Conservation (phyloP, 2,888 invertebrate species). For the Timema podura region DNA sequence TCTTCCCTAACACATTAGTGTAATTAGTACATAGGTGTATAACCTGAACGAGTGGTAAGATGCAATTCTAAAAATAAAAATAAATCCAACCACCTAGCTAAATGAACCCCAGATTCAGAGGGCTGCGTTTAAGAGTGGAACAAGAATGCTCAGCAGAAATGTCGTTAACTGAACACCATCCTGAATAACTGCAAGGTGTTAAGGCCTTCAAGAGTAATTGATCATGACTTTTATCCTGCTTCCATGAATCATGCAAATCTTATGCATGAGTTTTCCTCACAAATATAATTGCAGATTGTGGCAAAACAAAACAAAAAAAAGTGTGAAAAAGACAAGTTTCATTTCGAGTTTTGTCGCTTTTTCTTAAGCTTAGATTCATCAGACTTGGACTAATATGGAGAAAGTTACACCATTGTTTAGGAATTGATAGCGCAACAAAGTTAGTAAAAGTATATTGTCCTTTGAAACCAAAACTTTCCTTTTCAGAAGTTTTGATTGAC, state of each 20-base stretch:
- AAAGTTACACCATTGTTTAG: constrained; percentile 9
- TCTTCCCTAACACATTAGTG: too few species aligned
- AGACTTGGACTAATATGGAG: background rate
- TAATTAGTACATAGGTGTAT: too few species aligned
- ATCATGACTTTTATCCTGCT: constrained; percentile 6
- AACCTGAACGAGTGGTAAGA: too few species aligned
- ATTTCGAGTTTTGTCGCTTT: background rate
- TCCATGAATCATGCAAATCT: background rate
- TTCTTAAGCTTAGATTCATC: background rate
- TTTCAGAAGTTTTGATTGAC: background rate
- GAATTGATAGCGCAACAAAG: background rate
- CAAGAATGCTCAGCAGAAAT: background rate
- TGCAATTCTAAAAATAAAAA: too few species aligned
- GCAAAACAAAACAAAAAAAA: background rate
- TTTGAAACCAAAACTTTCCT: background rate
- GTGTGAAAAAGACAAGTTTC: background rate
- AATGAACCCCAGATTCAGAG: too few species aligned
- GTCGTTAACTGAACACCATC: constrained; percentile 8
- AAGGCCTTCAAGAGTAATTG: background rate
- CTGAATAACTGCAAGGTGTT: background rate
- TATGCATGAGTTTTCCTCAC: background rate
- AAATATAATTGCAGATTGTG: background rate
- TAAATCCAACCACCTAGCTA: too few species aligned
- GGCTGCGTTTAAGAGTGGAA: too few species aligned
- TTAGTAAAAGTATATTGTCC: background rate